Evolutionary conservation across 2,797 vertebrate genomes (phyloP).

Genomic region (Ctenopoma kingsleyae): DNA sequence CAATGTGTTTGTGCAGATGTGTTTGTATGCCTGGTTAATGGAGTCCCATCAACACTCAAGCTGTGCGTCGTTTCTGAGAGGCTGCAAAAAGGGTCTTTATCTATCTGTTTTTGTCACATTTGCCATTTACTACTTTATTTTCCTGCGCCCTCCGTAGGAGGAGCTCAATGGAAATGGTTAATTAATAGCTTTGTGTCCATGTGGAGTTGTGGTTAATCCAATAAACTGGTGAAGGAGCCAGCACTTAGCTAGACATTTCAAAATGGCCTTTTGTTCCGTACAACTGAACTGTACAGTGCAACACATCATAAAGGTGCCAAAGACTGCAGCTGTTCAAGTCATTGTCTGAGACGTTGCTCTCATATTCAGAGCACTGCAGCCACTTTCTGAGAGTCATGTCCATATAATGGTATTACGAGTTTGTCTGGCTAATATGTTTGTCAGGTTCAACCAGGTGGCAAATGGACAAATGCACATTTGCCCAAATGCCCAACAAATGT

Average conservation of each 20-base stretch:
- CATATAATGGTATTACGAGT: not conserved
- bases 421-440: not conserved
- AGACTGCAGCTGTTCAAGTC: conserved; percentile 3
- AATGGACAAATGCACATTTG: not conserved
- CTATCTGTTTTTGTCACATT: conserved; percentile 66
- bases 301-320: conserved; percentile 18
- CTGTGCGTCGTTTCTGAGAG: conserved; percentile 62
- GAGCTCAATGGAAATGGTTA: conserved; percentile 64
- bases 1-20: conserved; percentile 62
- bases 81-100: conserved; percentile 59
- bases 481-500: not conserved
- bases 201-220: conserved; percentile 52
- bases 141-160: conserved; percentile 38
- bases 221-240: conserved; percentile 41
- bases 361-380: conserved; percentile 5
- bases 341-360: not conserved
- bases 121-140: conserved; percentile 67
- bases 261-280: conserved; percentile 38
- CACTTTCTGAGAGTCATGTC: not conserved
- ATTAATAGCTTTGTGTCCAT: conserved; percentile 63
- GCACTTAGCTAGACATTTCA: conserved; percentile 44
- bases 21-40: conserved; percentile 69
- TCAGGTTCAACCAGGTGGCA: not conserved
- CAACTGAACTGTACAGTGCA: conserved; percentile 8
- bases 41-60: conserved; percentile 65